Percentiles rank a stretch among this genome's conserved stretches.
These are phyloP conservation scores for Atethmia centrago DNA, from an alignment of 2,888 invertebrate genomes.

Conservation along the genomic window DNA sequence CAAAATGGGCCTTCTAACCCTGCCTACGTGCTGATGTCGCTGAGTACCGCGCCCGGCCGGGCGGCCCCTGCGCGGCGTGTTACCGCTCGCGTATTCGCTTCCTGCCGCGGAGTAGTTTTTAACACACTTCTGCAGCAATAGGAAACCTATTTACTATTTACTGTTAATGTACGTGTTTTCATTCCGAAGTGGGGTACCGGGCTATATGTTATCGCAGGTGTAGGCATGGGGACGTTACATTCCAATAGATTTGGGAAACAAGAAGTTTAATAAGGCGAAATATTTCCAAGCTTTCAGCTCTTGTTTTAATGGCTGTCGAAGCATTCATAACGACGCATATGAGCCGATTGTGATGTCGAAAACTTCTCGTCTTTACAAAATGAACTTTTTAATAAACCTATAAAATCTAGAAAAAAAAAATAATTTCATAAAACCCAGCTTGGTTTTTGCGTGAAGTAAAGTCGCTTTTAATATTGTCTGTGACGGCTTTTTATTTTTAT, in stretches of 20 bases:
- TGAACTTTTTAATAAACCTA: not conserved
- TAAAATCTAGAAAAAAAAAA: not conserved
- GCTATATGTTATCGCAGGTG: conserved; percentile 21
- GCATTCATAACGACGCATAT: not conserved
- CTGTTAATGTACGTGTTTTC: conserved; percentile 51
- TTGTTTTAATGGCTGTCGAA: not conserved
- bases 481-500: not conserved
- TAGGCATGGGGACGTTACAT: not conserved
- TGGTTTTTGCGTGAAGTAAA: not conserved
- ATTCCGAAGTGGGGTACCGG: conserved; percentile 41
- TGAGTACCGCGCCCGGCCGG: not conserved
- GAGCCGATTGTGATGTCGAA: not conserved
- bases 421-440: not conserved
- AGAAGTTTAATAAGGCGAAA: not conserved
- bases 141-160: conserved; percentile 58
- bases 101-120: conserved; percentile 65
- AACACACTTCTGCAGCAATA: conserved; percentile 63
- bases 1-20: conserved; percentile 19
- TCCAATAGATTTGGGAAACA: not conserved
- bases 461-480: conserved; percentile 25
- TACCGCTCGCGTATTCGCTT: conserved; percentile 53
- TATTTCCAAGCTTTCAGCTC: not conserved
- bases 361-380: not conserved
- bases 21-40: not conserved
- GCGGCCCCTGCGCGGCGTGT: conserved; percentile 25